Base-by-base conservation (phyloP, 2,888 invertebrate species). In the Choreutis nemorana region DNA sequence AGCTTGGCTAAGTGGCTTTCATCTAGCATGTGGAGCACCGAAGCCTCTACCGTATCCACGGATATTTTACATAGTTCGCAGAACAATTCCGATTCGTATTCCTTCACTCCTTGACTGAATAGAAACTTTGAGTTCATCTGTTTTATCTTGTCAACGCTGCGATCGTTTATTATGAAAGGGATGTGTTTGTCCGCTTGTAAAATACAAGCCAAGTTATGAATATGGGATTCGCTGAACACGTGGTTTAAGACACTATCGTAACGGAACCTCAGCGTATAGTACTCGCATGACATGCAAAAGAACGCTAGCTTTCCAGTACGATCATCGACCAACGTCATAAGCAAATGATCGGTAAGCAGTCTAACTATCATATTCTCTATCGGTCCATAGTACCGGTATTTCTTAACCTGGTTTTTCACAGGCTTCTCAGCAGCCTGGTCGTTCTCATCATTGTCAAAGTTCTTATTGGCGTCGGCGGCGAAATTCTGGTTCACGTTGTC, bases 401-500 rank as follows among this genome's bases (percentile, higher is more conserved):
- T 78, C 37, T 78, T 78, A 0, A 50, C 41, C 35, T 64, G 72
- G 37, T 54, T 66, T 36, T 70, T 78, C 1, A 40, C 28, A 1
- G 67, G 70, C 35, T 60, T 75, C 6, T 78, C 78, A 0, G 48
- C 37, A 0, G 52, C 30, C 7, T 61, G 63, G 1, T 78, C 75
- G 16, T 50, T 59, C 1, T 78, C 78, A 3, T 78, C 78, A 5
- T 61, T 70, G 4, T 78, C 78, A 20, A 61, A 65, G 32, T 62
- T 77, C 39, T 71, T 78, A 27, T 75, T 77, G 0, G 71, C 57
- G 21, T 78, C 78, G 0, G 58, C 54, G 0, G 72, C 51, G 33
- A 77, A 77, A 30, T 77, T 77, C 34, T 78, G 77, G 32, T 78
- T 77, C 1, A 78, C 78, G 23, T 78, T 78, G 34, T 78, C 78